phyloP scores from a whole-genome alignment of 2,888 invertebrate species.

The Cheilosia vulpina region DNA sequence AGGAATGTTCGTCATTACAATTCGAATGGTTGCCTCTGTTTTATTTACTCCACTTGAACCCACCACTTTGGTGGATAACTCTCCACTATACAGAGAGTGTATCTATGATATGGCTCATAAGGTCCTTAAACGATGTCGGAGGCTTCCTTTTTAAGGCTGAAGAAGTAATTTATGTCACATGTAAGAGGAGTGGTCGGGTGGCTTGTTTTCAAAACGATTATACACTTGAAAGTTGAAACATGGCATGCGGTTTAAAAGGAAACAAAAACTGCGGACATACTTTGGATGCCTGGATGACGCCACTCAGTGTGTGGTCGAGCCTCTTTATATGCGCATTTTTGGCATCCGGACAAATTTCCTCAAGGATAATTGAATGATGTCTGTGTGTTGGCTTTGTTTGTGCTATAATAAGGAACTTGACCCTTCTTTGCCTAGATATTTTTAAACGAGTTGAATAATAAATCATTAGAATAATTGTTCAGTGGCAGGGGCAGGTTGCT shows the following conservation, averaged over 20 bases:
- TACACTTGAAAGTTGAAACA: conserved; percentile 61
- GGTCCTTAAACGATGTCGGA: conserved; percentile 41
- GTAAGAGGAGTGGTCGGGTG: conserved; percentile 1
- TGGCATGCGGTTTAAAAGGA: conserved; percentile 62
- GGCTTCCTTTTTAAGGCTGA: conserved; percentile 48
- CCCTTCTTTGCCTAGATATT: background rate
- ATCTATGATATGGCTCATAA: conserved; percentile 51
- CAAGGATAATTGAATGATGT: conserved; percentile 27
- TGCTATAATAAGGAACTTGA: conserved; percentile 16
- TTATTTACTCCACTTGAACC: conserved; percentile 65
- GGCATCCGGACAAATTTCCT: conserved; percentile 62
- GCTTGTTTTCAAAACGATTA: conserved; percentile 42
- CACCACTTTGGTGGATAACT: conserved; percentile 40
- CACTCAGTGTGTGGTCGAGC: conserved; percentile 64
- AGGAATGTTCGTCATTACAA: conserved; percentile 70
- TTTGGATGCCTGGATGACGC: conserved; percentile 56
- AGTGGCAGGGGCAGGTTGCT: background rate
- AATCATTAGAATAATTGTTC: background rate
- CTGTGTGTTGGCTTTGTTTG: conserved; percentile 3
- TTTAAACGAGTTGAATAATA: background rate
- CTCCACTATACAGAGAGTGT: conserved; percentile 1
- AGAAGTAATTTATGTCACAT: conserved; percentile 64
- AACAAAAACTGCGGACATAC: conserved; percentile 29
- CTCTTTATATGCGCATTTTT: conserved; percentile 50
- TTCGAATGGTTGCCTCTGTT: conserved; percentile 71